Evolutionary conservation across 1,140 invertebrate genomes (phyloP), one percentile per base, ranked within the genome.

Genomic region (Drosophila pseudoobscura): DNA sequence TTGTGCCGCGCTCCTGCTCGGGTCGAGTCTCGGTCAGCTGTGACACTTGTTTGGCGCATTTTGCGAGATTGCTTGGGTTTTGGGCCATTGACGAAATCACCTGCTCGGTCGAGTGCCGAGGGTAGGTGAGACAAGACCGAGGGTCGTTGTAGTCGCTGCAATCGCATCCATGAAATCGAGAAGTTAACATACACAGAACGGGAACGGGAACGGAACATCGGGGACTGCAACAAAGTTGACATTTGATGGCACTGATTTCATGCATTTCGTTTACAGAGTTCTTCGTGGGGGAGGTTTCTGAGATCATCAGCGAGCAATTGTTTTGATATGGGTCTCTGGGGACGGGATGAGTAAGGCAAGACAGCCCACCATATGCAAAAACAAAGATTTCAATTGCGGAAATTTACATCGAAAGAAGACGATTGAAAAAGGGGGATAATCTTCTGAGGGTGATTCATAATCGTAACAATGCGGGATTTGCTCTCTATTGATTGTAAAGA

Each of bases 131-230:
- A 43, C 20, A 11, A 39, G 52, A 53, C 49, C 64, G 44, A 75
- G 71, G 80, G 73, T 78, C 77, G 63, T 63, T 41, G 53, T 68
- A 76, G 68, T 71, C 77, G 60, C 60, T 51, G 59, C 73, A 85
- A 84, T 84, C 80, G 66, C 77, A 69, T 63, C 62, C 80, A 80
- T 84, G 80, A 84, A 84, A 84, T 84, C 80, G 80, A 84, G 80
- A 85, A 80, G 80, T 73, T 85, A 80, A 78, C 64, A 83, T 72
- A 80, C 55, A 72, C 35, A 62, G 22, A 39, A 57, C 41, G 17
- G 35, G 62, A 64, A 35, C 26, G 5, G 24, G 24, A 4, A 24
- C 24, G 3, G 24, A 29, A 29, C 29, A 2, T 20, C 20, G 29
- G 26, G 29, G 29, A 29, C 35, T 39, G 15, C 46, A 29, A 66